Conservation (phyloP, 2,888 invertebrate species). For the Autographa gamma region DNA sequence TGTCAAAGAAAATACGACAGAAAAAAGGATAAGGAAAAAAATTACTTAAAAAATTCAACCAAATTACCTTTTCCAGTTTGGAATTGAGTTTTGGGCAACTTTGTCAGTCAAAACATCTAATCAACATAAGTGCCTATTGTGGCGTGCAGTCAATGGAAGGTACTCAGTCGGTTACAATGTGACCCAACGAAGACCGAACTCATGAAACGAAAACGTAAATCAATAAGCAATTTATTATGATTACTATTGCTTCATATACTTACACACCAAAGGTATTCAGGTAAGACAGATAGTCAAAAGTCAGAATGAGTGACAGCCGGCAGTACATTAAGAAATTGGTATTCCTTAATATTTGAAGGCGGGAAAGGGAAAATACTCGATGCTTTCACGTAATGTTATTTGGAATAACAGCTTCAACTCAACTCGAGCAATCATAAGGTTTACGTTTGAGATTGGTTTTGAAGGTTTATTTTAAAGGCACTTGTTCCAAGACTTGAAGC, state of each 20-base stretch:
- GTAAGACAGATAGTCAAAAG: background rate
- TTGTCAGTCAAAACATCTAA: background rate
- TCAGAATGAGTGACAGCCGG: constrained; percentile 4
- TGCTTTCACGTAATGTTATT: background rate
- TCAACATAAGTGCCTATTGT: constrained; percentile 4
- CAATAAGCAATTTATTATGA: constrained; percentile 8
- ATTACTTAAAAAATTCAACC: background rate
- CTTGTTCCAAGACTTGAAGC: background rate
- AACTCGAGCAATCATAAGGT: background rate
- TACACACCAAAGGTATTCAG: background rate
- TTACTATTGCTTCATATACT: constrained; percentile 10
- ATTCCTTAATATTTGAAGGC: background rate
- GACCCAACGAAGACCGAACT: constrained; percentile 4
- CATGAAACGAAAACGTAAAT: constrained; percentile 8
- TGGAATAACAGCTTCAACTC: background rate
- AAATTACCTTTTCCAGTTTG: background rate
- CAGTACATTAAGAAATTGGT: constrained; percentile 4
- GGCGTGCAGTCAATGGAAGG: background rate
- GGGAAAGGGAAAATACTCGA: constrained; percentile 1
- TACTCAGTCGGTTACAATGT: background rate
- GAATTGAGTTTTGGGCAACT: background rate
- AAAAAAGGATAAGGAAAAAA: background rate
- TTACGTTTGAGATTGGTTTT: constrained; percentile 1
- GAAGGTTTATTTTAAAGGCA: background rate
- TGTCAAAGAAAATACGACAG: background rate